Percentiles rank a stretch among this genome's conserved stretches.
Evolutionary conservation across 2,113 vertebrate genomes (phyloP).

Genomic region (human (Homo sapiens)): GRCh38 chr6:154675501-154676000

Average conservation of each 20-base stretch:
- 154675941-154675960: neutral
- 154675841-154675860: accelerated
- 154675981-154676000: neutral
- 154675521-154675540: neutral
- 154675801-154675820: slow-evolving; percentile 65
- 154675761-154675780: neutral
- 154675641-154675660: neutral
- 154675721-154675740: accelerated
- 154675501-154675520: neutral
- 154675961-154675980: neutral
- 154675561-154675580: neutral
- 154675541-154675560: neutral
- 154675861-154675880: neutral
- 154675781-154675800: neutral
- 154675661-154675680: neutral
- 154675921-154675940: neutral
- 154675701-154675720: slow-evolving; percentile 67
- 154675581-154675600: neutral
- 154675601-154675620: neutral
- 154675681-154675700: neutral
- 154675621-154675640: neutral
- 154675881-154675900: neutral
- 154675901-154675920: neutral
- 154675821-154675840: neutral
- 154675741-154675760: accelerated